Base-by-base conservation (phyloP, 2,113 vertebrate species). In the Ginglymostoma cirratum region DNA sequence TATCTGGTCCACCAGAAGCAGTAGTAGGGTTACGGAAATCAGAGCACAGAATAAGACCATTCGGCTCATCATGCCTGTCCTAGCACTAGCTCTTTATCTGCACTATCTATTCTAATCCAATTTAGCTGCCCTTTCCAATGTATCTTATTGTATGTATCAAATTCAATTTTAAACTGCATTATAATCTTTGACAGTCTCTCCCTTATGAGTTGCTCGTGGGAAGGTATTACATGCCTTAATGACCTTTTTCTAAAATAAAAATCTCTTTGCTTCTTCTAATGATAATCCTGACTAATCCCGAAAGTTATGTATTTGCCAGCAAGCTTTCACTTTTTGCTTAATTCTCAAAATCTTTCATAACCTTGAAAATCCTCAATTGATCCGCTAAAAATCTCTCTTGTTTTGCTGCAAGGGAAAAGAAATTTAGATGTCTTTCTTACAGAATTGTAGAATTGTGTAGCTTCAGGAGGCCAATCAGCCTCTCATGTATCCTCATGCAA, bases 131-230 rank as follows among this genome's bases (percentile, higher is more conserved):
- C 17, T 66, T 67, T 93, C 19, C 89, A 8, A 61, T 65, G 34
- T 93, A 92, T 66, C 61, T 93, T 38, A 66, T 93, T 7, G 38
- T 23, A 38, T 61, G 67, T 23, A 61, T 38, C 61, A 61, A 93
- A 93, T 66, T 66, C 61, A 66, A 93, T 66, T 93, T 93, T 38
- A 93, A 93, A 93, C 23, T 38, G 34, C 66, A 52, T 93, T 66
- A 93, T 93, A 66, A 38, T 93, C 61, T 93, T 93, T 93, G 89
- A 38, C 61, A 93, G 89, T 66, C 14, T 66, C 66, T 93, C 61
- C 61, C 89, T 38, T 19, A 93, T 7, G 61, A 66, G 89, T 34
- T 65, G 52, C 61, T 42, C 0, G 34, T 93, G 89, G 89, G 8
- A 93, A 93, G 65, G 34, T 19, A 66, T 66, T 65, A 65, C 87